Evolutionary conservation across 2,797 vertebrate genomes (phyloP).

Genomic region (Lindbergichthys nudifrons): DNA sequence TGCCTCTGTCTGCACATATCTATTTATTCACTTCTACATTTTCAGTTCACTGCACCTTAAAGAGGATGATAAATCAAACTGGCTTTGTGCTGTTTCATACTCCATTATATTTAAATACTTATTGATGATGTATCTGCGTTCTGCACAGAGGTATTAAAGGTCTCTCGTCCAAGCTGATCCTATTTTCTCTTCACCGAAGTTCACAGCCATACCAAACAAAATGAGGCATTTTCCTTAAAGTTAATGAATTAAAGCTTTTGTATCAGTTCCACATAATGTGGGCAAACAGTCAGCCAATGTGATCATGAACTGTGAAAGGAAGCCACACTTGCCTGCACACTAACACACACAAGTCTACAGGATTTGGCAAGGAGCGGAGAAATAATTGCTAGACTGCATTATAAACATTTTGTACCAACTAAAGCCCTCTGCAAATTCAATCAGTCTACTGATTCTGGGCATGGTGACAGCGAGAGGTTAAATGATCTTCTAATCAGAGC

Average conservation of each 20-base stretch:
- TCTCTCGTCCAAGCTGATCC: neutral
- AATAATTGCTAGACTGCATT: conserved; percentile 81
- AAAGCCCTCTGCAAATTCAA: conserved; percentile 81
- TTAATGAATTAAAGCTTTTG: conserved; percentile 61
- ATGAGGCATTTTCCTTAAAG: conserved; percentile 37
- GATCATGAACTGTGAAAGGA: conserved; percentile 53
- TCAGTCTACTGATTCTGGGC: conserved; percentile 82
- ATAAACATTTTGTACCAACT: conserved; percentile 81
- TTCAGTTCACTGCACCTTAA: conserved; percentile 19
- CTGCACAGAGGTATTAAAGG: conserved; percentile 5
- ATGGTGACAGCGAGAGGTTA: conserved; percentile 77
- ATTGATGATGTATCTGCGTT: conserved; percentile 8
- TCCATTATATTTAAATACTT: conserved; percentile 26
- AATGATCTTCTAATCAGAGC: conserved; percentile 82
- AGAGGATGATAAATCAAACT: conserved; percentile 23
- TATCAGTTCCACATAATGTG: conserved; percentile 46
- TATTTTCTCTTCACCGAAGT: conserved; percentile 13
- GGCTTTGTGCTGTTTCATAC: conserved; percentile 22
- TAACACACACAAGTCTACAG: conserved; percentile 42
- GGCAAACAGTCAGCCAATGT: conserved; percentile 51
- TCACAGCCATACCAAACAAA: conserved; percentile 34
- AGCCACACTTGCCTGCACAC: conserved; percentile 29
- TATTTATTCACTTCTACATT: conserved; percentile 3
- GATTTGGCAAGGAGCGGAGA: conserved; percentile 66
- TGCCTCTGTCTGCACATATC: conserved; percentile 27